Evolutionary conservation across 1,140 invertebrate genomes (phyloP).

Genomic region (Drosophila ambigua): DNA sequence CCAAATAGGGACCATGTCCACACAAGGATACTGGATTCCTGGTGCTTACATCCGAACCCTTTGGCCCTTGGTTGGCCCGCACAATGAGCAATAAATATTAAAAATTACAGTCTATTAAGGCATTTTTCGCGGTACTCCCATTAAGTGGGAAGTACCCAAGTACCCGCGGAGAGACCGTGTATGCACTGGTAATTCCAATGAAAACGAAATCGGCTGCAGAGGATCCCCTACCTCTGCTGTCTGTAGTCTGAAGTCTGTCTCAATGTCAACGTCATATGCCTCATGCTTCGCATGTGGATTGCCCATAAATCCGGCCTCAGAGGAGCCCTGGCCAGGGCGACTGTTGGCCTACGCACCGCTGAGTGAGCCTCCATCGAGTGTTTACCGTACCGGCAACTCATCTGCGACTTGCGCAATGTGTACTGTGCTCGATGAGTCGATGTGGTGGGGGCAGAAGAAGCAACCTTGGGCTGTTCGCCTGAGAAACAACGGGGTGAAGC

Average conservation of each 20-base stretch:
- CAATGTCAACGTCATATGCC: slow-evolving; percentile 52
- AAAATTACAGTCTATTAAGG: slow-evolving; percentile 58
- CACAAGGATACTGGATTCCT: slow-evolving; percentile 33
- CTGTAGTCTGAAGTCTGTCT: slow-evolving; percentile 14
- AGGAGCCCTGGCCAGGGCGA: slow-evolving; percentile 23
- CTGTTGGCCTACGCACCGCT: slow-evolving; percentile 4
- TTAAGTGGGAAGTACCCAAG: slow-evolving; percentile 39
- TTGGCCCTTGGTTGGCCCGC: slow-evolving; percentile 11
- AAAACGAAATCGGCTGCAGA: slow-evolving; percentile 52
- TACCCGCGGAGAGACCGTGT: slow-evolving; percentile 7
- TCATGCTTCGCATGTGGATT: slow-evolving; percentile 55
- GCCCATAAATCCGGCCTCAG: slow-evolving; percentile 60
- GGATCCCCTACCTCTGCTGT: slow-evolving; percentile 14
- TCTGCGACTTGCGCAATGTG: slow-evolving; percentile 3
- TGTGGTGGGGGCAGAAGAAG: too few relatives aligned
- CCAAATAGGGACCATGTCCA: slow-evolving; percentile 52
- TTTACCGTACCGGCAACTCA: slow-evolving; percentile 40
- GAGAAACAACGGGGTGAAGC: slow-evolving; percentile 11
- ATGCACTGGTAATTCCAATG: slow-evolving; percentile 53
- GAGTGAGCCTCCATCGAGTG: slow-evolving; percentile 1
- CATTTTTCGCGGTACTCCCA: slow-evolving; percentile 43
- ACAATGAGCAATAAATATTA: slow-evolving; percentile 73
- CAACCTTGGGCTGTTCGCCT: slow-evolving; percentile 12
- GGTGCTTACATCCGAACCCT: slow-evolving; percentile 4
- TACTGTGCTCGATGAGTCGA: too few relatives aligned